These are phyloP conservation scores for Hydractinia echinata DNA, from an alignment of 30 jellyfish, hydroid and myxozoan genomes.

Conservation along the genomic window DNA sequence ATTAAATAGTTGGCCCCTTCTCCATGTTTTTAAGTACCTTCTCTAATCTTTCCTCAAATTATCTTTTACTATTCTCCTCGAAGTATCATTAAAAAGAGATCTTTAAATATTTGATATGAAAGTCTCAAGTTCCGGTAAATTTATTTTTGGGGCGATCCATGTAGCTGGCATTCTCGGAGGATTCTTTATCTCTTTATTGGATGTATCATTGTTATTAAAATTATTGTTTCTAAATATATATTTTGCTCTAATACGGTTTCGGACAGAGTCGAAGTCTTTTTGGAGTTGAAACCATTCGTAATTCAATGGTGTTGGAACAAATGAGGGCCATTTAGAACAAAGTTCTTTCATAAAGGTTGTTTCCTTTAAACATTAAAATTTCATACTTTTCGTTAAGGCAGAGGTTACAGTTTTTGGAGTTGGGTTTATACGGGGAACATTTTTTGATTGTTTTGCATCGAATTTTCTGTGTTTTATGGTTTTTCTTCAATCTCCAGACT, in stretches of 20 bases:
- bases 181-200: not conserved
- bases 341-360: not conserved
- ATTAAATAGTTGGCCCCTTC: not conserved
- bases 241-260: not conserved
- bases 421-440: no score
- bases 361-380: no score
- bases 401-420: no score
- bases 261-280: not conserved
- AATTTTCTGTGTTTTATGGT: no score
- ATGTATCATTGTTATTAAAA: accelerated
- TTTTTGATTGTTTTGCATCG: no score
- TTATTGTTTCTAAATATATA: not conserved
- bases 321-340: not conserved
- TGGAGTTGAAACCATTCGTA: not conserved
- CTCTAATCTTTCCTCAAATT: not conserved
- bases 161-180: not conserved
- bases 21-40: not conserved
- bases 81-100: not conserved
- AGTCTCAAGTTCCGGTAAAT: not conserved
- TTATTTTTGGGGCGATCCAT: not conserved
- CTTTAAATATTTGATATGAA: not conserved
- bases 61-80: not conserved
- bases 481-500: no score
- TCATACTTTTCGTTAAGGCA: no score
- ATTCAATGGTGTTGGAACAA: not conserved